These are phyloP conservation scores for Paraplagusia blochii DNA, from an alignment of 2,113 vertebrate genomes.

Conservation along the genomic window DNA sequence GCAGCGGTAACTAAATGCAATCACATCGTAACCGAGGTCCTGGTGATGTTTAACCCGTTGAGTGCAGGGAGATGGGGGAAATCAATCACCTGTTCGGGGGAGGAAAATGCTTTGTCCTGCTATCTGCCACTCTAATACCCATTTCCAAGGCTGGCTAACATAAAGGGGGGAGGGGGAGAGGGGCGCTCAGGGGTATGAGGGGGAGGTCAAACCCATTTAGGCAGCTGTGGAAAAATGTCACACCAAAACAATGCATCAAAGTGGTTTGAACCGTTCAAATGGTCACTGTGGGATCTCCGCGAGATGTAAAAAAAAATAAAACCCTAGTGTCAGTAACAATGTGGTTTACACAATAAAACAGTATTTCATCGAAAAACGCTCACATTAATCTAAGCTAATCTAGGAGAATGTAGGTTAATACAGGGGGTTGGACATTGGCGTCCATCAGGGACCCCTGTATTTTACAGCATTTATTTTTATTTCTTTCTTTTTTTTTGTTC, in stretches of 20 bases:
- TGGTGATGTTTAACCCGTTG: conserved; percentile 69
- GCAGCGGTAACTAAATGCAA: conserved; percentile 68
- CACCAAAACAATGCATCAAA: conserved; percentile 27
- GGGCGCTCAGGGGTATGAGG: conserved; percentile 31
- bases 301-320: conserved; percentile 7
- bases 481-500: too few relatives aligned
- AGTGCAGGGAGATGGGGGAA: conserved; percentile 27
- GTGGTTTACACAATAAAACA: not conserved
- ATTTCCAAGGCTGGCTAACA: conserved; percentile 31
- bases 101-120: conserved; percentile 31
- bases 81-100: conserved; percentile 53
- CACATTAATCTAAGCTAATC: too few relatives aligned
- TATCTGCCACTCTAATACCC: conserved; percentile 39
- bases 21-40: conserved; percentile 56
- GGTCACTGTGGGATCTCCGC: conserved; percentile 5
- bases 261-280: conserved; percentile 28
- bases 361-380: too few relatives aligned
- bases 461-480: too few relatives aligned
- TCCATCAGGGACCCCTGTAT: too few relatives aligned
- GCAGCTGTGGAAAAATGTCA: conserved; percentile 33
- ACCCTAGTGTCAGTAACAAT: not conserved
- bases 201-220: conserved; percentile 57
- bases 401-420: too few relatives aligned
- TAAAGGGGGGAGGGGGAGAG: conserved; percentile 36
- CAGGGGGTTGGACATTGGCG: too few relatives aligned